Conservation (phyloP, 2,888 invertebrate genomes). For the Ceraclea dissimilis region DNA sequence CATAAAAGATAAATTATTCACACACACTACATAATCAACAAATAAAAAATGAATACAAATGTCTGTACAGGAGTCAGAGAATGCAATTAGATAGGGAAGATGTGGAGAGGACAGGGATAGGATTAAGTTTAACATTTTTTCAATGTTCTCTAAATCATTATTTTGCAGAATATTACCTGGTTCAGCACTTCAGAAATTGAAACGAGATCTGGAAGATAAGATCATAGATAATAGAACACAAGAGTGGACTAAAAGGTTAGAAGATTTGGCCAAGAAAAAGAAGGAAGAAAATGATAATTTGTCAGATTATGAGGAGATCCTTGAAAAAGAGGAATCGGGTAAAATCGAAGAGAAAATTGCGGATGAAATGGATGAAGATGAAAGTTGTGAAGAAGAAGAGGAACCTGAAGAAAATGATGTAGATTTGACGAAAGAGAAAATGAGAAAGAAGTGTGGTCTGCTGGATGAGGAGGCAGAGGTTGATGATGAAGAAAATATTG, state of each 20-base stretch:
- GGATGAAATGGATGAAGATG: constrained; percentile 37
- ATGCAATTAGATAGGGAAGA: too few relatives aligned
- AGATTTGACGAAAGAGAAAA: constrained; percentile 35
- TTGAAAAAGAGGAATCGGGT: constrained; percentile 39
- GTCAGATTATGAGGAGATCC: constrained; percentile 35
- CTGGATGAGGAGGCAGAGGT: constrained; percentile 47
- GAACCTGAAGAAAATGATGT: constrained; percentile 40
- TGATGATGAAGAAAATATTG: constrained; percentile 34
- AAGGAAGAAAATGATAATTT: constrained; percentile 40
- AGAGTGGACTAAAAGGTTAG: constrained; percentile 59
- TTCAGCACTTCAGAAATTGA: constrained; percentile 60
- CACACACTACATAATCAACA: too few relatives aligned
- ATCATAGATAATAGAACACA: constrained; percentile 64
- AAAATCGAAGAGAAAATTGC: constrained; percentile 31
- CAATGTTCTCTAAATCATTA: too few relatives aligned
- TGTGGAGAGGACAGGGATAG: too few relatives aligned
- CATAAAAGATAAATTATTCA: too few relatives aligned
- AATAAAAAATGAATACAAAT: too few relatives aligned
- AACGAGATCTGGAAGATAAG: constrained; percentile 60
- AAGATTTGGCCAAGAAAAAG: constrained; percentile 39
- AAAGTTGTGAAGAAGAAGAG: constrained; percentile 45
- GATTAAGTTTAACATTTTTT: too few relatives aligned
- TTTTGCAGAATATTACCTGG: constrained; percentile 56
- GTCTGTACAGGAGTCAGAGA: too few relatives aligned
- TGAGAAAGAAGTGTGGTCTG: constrained; percentile 39